Evolutionary conservation across 2,797 vertebrate genomes (phyloP).

Genomic region (Oreonectes daqikongensis): DNA sequence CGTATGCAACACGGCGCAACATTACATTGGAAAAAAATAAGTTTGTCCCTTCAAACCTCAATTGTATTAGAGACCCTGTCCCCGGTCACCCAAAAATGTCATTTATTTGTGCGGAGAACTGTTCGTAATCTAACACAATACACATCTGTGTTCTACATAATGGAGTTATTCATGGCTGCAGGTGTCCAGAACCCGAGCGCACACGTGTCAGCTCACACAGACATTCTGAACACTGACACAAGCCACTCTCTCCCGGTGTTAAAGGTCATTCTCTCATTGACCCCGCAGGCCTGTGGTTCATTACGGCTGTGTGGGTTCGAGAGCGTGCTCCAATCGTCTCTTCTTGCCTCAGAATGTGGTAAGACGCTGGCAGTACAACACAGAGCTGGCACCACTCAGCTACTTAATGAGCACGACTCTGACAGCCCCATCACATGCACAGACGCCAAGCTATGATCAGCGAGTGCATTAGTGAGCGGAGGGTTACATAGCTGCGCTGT

Average conservation of each 20-base stretch:
- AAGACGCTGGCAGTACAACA: constrained; percentile 40
- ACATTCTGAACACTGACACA: neutral
- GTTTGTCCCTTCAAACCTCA: constrained; percentile 7
- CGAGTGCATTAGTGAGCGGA: constrained; percentile 41
- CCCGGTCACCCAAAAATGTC: neutral
- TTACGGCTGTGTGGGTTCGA: neutral
- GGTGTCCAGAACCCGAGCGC: neutral
- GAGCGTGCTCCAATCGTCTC: neutral
- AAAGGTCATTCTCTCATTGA: constrained; percentile 11
- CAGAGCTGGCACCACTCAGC: constrained; percentile 32
- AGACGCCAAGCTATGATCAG: constrained; percentile 49
- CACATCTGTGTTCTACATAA: neutral
- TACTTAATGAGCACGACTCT: constrained; percentile 49
- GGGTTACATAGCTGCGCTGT: constrained; percentile 50
- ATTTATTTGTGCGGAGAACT: neutral
- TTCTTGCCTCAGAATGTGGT: constrained; percentile 14
- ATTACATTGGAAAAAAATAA: neutral
- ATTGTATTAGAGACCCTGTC: neutral
- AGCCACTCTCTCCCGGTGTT: neutral
- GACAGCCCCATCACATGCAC: constrained; percentile 47
- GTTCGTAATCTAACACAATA: too few species aligned
- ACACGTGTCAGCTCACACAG: neutral
- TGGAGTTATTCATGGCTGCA: neutral
- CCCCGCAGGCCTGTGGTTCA: neutral
- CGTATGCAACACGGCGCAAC: neutral